A percentile compares a stretch with the other conserved stretches of the same genome.
phyloP scores from a whole-genome alignment of 2,888 invertebrate species.

The Tachina fera region DNA sequence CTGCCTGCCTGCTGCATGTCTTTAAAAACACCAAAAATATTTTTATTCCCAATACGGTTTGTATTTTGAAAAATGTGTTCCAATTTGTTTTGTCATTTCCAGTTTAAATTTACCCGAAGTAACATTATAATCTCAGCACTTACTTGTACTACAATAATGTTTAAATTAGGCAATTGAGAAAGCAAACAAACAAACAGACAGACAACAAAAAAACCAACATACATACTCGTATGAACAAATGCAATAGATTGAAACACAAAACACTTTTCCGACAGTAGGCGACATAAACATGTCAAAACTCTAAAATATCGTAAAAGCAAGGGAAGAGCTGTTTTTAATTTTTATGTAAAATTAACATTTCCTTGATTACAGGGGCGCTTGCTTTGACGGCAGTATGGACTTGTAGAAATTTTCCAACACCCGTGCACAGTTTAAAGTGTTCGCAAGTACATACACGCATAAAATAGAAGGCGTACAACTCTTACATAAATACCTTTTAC shows the following conservation, averaged over 20 bases:
- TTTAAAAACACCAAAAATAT: neutral
- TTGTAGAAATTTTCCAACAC: slow-evolving; percentile 28
- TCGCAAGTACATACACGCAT: neutral
- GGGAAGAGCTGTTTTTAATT: slow-evolving; percentile 34
- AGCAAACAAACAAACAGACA: slow-evolving; percentile 45
- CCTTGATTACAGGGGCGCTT: slow-evolving; percentile 31
- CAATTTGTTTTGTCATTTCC: slow-evolving; percentile 62
- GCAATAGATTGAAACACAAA: slow-evolving; percentile 23
- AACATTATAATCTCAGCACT: neutral
- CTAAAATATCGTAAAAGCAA: neutral
- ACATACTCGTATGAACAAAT: neutral
- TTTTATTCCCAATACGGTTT: slow-evolving; percentile 35
- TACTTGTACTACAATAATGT: slow-evolving; percentile 5
- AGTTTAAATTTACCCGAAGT: slow-evolving; percentile 46
- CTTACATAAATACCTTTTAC: neutral
- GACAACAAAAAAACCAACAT: slow-evolving; percentile 23
- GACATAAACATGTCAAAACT: slow-evolving; percentile 67
- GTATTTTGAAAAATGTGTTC: slow-evolving; percentile 43
- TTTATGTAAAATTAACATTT: slow-evolving; percentile 55
- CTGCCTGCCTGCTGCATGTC: neutral
- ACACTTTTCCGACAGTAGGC: slow-evolving; percentile 52
- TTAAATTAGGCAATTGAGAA: slow-evolving; percentile 56
- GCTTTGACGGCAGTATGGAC: slow-evolving; percentile 37
- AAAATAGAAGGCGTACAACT: slow-evolving; percentile 13
- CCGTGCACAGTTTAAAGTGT: slow-evolving; percentile 2